Evolutionary conservation across 2,113 vertebrate genomes (phyloP).

Genomic region (Crotalus helleri): DNA sequence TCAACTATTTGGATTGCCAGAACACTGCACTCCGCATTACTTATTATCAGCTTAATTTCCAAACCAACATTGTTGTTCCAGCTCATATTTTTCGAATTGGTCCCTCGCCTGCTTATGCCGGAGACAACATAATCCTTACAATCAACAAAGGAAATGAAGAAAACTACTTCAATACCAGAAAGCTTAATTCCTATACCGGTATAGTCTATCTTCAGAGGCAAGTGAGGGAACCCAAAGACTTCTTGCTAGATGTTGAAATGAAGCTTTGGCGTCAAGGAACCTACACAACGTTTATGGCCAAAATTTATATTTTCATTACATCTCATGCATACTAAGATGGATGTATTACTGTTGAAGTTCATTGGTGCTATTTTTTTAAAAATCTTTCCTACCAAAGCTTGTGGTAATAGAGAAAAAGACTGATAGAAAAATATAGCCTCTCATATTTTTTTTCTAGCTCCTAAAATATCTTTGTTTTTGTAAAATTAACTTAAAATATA

Average conservation of each 20-base stretch:
- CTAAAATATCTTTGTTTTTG: slow-evolving; percentile 46
- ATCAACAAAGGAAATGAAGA: slow-evolving; percentile 86
- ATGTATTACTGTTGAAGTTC: slow-evolving; percentile 35
- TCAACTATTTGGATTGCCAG: slow-evolving; percentile 83
- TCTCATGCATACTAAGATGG: slow-evolving; percentile 68
- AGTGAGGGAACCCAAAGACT: slow-evolving; percentile 81
- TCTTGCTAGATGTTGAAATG: slow-evolving; percentile 92
- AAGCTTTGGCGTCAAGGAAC: slow-evolving; percentile 88
- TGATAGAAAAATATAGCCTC: slow-evolving; percentile 56
- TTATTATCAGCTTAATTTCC: slow-evolving; percentile 88
- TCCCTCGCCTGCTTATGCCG: slow-evolving; percentile 82
- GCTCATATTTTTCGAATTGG: slow-evolving; percentile 92
- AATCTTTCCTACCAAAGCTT: slow-evolving; percentile 57
- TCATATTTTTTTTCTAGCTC: slow-evolving; percentile 55
- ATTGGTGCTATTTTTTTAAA: slow-evolving; percentile 67
- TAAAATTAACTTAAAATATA: slow-evolving; percentile 69
- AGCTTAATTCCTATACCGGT: slow-evolving; percentile 86
- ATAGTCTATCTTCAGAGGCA: slow-evolving; percentile 84
- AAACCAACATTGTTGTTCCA: slow-evolving; percentile 84
- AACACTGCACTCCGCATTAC: slow-evolving; percentile 82
- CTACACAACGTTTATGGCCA: slow-evolving; percentile 84
- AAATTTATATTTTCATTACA: slow-evolving; percentile 91
- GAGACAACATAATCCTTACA: slow-evolving; percentile 83
- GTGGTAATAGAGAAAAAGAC: slow-evolving; percentile 25
- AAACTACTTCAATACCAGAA: slow-evolving; percentile 84